These are phyloP conservation scores for Arion vulgaris DNA, from an alignment of 1,140 invertebrate genomes.

Conservation along the genomic window DNA sequence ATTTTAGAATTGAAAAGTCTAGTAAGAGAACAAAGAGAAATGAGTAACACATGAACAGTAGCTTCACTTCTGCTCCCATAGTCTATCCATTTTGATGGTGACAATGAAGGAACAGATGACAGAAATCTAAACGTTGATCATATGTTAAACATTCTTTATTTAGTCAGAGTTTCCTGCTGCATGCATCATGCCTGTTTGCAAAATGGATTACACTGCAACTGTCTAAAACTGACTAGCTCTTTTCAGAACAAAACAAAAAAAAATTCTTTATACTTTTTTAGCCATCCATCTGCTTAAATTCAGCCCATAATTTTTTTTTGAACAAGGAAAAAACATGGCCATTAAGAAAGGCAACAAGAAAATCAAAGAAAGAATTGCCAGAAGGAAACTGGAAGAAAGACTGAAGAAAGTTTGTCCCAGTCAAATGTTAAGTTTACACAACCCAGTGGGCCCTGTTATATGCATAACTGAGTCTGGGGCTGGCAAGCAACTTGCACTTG, in stretches of 20 bases:
- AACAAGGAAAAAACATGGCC: slow-evolving; percentile 2
- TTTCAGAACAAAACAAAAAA: neutral
- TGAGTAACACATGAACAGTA: neutral
- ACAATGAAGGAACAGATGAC: neutral
- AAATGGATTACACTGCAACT: slow-evolving; percentile 5
- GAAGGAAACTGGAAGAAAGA: slow-evolving; percentile 17
- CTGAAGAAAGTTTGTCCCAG: slow-evolving; percentile 1
- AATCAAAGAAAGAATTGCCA: slow-evolving; percentile 10
- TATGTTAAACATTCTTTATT: slow-evolving; percentile 9
- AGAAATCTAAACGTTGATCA: neutral
- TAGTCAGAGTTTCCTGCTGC: neutral
- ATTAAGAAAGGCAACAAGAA: slow-evolving; percentile 14
- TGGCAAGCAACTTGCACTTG: slow-evolving; percentile 61
- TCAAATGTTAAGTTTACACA: neutral
- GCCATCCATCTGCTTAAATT: slow-evolving; percentile 25
- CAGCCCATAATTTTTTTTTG: neutral
- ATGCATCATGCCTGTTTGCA: slow-evolving; percentile 15
- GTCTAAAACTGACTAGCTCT: slow-evolving; percentile 11
- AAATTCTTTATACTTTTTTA: neutral
- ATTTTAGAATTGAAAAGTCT: neutral
- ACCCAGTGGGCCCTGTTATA: slow-evolving; percentile 32
- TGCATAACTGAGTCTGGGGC: slow-evolving; percentile 53
- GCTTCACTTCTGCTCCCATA: neutral
- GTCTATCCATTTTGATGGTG: neutral
- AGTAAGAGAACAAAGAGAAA: neutral